Percentiles rank a stretch among this genome's conserved stretches.
Evolutionary conservation across 1,140 invertebrate species (phyloP).

Genomic region (Proales similis): DNA sequence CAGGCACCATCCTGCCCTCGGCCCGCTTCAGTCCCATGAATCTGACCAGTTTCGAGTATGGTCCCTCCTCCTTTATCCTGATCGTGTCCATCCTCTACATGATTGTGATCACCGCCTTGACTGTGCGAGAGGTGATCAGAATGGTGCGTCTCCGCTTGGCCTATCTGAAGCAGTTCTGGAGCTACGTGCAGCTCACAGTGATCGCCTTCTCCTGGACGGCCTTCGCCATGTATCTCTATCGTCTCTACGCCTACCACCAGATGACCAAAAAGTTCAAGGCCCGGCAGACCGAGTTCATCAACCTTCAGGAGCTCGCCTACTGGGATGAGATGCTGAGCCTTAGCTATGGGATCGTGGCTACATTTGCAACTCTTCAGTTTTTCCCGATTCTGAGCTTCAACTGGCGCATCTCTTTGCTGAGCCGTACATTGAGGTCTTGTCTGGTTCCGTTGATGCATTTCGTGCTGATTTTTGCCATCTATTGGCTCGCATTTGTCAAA

Average conservation of each 20-base stretch:
- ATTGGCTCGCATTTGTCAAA: slow-evolving; percentile 51
- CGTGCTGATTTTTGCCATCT: slow-evolving; percentile 49
- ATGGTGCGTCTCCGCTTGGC: slow-evolving; percentile 35
- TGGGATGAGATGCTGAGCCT: slow-evolving; percentile 55
- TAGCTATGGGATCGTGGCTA: slow-evolving; percentile 55
- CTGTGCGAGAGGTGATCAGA: slow-evolving; percentile 39
- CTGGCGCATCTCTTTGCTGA: slow-evolving; percentile 53
- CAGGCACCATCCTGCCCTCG: slow-evolving; percentile 51
- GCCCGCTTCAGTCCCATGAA: slow-evolving; percentile 52
- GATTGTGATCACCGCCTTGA: slow-evolving; percentile 31
- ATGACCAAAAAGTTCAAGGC: slow-evolving; percentile 53
- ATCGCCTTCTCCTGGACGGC: slow-evolving; percentile 50
- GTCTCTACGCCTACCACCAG: slow-evolving; percentile 46
- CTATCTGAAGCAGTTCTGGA: slow-evolving; percentile 53
- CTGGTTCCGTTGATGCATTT: slow-evolving; percentile 48
- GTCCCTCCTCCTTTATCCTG: neutral
- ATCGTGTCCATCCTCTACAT: slow-evolving; percentile 51
- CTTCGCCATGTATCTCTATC: slow-evolving; percentile 52
- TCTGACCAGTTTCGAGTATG: neutral
- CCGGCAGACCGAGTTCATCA: slow-evolving; percentile 56
- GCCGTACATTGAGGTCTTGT: slow-evolving; percentile 46
- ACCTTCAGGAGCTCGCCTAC: slow-evolving; percentile 54
- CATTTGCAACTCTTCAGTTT: slow-evolving; percentile 56
- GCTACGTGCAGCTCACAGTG: slow-evolving; percentile 52
- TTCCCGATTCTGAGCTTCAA: slow-evolving; percentile 57